These are phyloP conservation scores for Salarias fasciatus DNA, from an alignment of 2,797 vertebrate species.

Conservation along the genomic window DNA sequence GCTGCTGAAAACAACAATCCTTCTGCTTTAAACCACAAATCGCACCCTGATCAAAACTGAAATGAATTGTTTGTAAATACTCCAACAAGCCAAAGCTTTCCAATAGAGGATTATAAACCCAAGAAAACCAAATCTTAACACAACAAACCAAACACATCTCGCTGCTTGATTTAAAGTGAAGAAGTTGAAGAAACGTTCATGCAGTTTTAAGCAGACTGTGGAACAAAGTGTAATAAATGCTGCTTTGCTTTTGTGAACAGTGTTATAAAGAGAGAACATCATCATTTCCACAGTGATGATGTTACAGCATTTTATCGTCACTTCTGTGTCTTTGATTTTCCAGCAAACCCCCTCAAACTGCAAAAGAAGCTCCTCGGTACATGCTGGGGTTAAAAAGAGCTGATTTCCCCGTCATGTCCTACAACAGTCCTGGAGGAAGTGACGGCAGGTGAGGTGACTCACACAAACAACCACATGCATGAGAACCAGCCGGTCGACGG, in stretches of 20 bases:
- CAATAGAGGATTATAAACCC: slow-evolving; percentile 18
- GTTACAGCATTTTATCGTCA: neutral
- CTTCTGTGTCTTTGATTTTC: no score
- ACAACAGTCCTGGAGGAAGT: slow-evolving; percentile 24
- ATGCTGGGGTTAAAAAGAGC: slow-evolving; percentile 39
- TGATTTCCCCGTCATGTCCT: neutral
- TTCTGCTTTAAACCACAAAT: no score
- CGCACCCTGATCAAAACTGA: no score
- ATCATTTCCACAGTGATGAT: neutral
- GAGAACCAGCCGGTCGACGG: slow-evolving; percentile 43
- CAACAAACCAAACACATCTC: slow-evolving; percentile 22
- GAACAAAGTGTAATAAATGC: slow-evolving; percentile 24
- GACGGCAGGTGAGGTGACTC: slow-evolving; percentile 48
- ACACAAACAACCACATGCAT: slow-evolving; percentile 76
- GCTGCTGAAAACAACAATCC: no score
- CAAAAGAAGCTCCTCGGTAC: slow-evolving; percentile 43
- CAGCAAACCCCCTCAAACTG: neutral
- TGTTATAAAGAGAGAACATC: neutral
- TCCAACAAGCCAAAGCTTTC: slow-evolving; percentile 4
- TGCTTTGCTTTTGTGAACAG: slow-evolving; percentile 9
- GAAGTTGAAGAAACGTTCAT: slow-evolving; percentile 42
- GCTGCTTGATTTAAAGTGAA: neutral
- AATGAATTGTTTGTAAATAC: slow-evolving; percentile 10
- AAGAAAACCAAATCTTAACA: neutral
- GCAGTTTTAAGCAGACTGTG: slow-evolving; percentile 38